Percentiles rank a stretch among this genome's conserved stretches.
Conservation (phyloP, 2,113 vertebrate genomes). For the Heloderma charlesbogerti region DNA sequence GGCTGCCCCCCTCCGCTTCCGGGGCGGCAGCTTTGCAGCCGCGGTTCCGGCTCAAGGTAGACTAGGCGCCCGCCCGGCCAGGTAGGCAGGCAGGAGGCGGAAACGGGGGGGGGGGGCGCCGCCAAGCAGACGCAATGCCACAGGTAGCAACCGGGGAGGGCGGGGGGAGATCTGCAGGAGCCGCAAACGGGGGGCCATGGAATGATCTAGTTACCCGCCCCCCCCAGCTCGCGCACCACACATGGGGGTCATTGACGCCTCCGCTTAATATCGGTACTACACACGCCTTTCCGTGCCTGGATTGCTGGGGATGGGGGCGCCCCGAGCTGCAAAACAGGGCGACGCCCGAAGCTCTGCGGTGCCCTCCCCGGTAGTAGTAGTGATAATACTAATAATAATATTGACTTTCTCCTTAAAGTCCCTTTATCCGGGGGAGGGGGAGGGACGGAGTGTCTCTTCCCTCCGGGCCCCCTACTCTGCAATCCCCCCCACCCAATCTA, state of each 20-base stretch:
- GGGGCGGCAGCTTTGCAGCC: background rate
- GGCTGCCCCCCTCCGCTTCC: slow-evolving; percentile 52
- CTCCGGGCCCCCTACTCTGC: background rate
- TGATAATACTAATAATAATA: no score
- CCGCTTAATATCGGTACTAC: no score
- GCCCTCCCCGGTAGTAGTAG: no score
- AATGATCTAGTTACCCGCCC: background rate
- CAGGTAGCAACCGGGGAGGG: background rate
- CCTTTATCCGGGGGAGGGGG: background rate
- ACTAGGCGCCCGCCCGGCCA: background rate
- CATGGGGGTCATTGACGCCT: background rate
- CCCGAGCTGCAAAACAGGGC: background rate
- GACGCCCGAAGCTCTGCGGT: background rate
- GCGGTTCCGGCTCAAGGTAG: background rate
- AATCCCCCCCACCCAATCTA: background rate
- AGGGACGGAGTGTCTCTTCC: background rate
- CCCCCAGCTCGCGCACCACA: background rate
- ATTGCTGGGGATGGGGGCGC: background rate
- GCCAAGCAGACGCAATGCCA: slow-evolving; percentile 1
- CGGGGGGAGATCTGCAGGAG: background rate
- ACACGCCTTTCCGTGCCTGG: background rate
- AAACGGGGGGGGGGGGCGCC: background rate
- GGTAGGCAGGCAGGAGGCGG: background rate
- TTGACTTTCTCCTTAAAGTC: no score
- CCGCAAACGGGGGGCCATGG: background rate